Evolutionary conservation across 2,888 invertebrate genomes (phyloP).

Genomic region (Lasioglossum villosulum): DNA sequence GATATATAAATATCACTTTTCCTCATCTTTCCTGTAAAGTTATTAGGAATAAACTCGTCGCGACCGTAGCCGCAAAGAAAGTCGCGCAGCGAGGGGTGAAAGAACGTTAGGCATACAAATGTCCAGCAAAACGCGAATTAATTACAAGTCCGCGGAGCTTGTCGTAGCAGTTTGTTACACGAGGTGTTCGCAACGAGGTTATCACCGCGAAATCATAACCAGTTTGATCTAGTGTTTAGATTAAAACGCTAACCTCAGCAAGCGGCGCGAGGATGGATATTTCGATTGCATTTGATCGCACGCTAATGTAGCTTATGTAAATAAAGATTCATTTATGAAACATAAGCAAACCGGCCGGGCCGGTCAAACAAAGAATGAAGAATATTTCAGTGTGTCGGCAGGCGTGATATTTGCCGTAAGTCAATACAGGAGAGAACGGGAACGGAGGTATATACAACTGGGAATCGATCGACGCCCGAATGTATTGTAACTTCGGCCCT

Average conservation of each 20-base stretch:
- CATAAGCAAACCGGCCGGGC: background rate
- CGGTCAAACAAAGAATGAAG: background rate
- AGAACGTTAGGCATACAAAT: background rate
- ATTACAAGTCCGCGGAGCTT: background rate
- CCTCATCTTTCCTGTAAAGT: background rate
- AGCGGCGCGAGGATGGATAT: background rate
- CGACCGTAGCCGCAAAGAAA: background rate
- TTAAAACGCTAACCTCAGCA: background rate
- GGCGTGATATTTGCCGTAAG: conserved; percentile 46
- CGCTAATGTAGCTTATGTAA: conserved; percentile 3
- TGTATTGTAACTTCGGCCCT: conserved; percentile 13
- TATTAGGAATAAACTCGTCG: background rate
- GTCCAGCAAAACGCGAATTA: background rate
- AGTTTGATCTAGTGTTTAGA: background rate
- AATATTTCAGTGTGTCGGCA: conserved; percentile 28
- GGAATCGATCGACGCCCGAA: conserved; percentile 44
- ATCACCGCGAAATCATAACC: background rate
- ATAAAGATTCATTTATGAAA: background rate
- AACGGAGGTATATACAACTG: conserved; percentile 19
- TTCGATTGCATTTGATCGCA: background rate
- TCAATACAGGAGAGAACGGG: conserved; percentile 20
- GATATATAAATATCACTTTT: background rate
- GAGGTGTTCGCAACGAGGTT: conserved; percentile 1
- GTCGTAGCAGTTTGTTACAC: background rate
- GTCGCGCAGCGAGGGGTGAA: background rate